These are phyloP conservation scores for Megaceryle torquata DNA, from an alignment of 2,113 vertebrate species.

Conservation along the genomic window DNA sequence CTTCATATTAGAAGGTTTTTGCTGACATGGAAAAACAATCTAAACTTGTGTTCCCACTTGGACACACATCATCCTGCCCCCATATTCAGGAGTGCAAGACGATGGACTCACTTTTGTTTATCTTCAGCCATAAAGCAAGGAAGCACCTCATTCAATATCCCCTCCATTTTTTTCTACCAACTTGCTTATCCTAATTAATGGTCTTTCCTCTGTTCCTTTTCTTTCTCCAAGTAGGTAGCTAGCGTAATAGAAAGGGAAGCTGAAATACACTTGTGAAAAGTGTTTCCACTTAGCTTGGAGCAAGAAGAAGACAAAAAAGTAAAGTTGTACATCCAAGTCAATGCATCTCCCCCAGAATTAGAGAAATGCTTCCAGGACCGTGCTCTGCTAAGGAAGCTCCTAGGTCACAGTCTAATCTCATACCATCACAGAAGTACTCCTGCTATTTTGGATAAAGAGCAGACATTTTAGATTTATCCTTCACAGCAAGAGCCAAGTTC, in stretches of 20 bases:
- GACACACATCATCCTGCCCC: not conserved
- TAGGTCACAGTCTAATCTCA: not conserved
- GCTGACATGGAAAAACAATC: not conserved
- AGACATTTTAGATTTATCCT: not conserved
- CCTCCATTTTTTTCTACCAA: not conserved
- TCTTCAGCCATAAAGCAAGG: not conserved
- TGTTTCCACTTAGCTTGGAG: not conserved
- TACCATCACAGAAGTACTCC: not conserved
- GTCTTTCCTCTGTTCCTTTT: not conserved
- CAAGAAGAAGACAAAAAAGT: not conserved
- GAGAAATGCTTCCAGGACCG: not conserved
- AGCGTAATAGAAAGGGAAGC: not conserved
- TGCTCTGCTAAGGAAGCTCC: not conserved
- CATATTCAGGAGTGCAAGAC: not conserved
- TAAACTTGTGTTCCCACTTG: not conserved
- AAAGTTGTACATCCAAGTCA: not conserved
- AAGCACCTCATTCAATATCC: not conserved
- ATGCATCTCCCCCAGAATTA: not conserved
- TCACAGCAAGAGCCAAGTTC: not conserved
- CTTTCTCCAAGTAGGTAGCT: not conserved
- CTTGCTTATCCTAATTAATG: not conserved
- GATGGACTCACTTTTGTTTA: not conserved
- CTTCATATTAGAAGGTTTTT: not conserved
- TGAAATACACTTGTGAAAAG: not conserved
- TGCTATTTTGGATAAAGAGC: not conserved